A percentile compares a stretch with the other conserved stretches of the same genome.
These are phyloP conservation scores for Tragelaphus strepsiceros DNA, from an alignment of 2,113 vertebrate genomes.

Conservation along the genomic window DNA sequence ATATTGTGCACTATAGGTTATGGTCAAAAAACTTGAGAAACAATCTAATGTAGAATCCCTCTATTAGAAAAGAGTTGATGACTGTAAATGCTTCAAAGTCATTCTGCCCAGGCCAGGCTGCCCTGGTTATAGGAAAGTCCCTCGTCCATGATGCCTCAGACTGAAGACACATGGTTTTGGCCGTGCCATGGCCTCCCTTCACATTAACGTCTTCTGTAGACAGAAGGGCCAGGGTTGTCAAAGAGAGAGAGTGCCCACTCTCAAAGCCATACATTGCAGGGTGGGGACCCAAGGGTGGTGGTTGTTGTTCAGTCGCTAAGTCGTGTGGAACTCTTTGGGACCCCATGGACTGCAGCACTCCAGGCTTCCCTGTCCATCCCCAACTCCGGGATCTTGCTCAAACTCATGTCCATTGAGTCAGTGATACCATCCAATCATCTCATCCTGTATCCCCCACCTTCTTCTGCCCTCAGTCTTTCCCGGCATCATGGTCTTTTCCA, in stretches of 20 bases:
- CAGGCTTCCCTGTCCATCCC: neutral
- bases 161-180: neutral
- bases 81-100: neutral
- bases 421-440: neutral
- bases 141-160: neutral
- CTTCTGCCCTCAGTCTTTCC: neutral
- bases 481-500: neutral
- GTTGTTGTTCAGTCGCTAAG: neutral
- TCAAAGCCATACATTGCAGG: neutral
- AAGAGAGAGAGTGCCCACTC: neutral
- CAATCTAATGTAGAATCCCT: neutral
- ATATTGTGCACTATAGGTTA: neutral
- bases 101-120: rapidly evolving
- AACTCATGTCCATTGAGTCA: neutral
- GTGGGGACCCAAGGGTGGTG: neutral
- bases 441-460: neutral
- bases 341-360: neutral
- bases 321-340: neutral
- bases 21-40: neutral
- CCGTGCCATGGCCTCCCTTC: rapidly evolving
- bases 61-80: no score
- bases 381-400: neutral
- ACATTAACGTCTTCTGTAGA: neutral
- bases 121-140: neutral
- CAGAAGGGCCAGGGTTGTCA: neutral